Percentiles rank a stretch among this genome's conserved stretches.
Evolutionary conservation across 2,797 vertebrate genomes (phyloP).

Genomic region (Peromyscus melanophrys): DNA sequence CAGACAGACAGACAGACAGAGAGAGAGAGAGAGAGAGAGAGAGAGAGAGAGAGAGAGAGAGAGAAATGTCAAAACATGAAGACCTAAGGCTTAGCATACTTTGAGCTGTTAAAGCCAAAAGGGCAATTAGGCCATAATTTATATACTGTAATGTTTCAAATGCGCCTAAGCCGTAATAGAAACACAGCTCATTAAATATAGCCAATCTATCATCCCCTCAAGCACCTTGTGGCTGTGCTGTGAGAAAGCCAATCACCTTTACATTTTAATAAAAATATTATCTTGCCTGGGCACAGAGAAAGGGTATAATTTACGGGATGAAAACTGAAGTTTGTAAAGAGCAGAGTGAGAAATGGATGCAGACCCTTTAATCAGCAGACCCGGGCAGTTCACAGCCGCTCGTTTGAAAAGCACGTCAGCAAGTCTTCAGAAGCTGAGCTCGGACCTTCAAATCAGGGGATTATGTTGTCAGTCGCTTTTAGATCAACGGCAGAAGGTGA

Average conservation of each 20-base stretch:
- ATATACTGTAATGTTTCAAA: conserved; percentile 83
- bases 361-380: conserved; percentile 74
- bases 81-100: conserved; percentile 64
- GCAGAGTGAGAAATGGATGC: conserved; percentile 77
- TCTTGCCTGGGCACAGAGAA: conserved; percentile 75
- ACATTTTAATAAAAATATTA: conserved; percentile 86
- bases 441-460: conserved; percentile 84
- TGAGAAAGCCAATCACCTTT: conserved; percentile 82
- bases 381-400: conserved; percentile 67
- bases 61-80: conserved; percentile 49
- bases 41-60: too few species aligned
- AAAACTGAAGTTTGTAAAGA: conserved; percentile 79
- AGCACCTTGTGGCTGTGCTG: conserved; percentile 81
- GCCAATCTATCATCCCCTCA: conserved; percentile 82
- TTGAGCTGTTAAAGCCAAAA: conserved; percentile 80
- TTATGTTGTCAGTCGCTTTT: conserved; percentile 86
- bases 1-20: neutral
- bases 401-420: conserved; percentile 82
- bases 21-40: neutral
- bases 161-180: conserved; percentile 84
- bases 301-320: conserved; percentile 81
- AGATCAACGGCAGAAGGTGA: conserved; percentile 80
- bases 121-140: conserved; percentile 85
- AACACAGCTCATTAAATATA: conserved; percentile 83
- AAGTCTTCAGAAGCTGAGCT: conserved; percentile 82